Conservation (phyloP, 2,888 invertebrate genomes). For the Latrodectus hesperus region DNA sequence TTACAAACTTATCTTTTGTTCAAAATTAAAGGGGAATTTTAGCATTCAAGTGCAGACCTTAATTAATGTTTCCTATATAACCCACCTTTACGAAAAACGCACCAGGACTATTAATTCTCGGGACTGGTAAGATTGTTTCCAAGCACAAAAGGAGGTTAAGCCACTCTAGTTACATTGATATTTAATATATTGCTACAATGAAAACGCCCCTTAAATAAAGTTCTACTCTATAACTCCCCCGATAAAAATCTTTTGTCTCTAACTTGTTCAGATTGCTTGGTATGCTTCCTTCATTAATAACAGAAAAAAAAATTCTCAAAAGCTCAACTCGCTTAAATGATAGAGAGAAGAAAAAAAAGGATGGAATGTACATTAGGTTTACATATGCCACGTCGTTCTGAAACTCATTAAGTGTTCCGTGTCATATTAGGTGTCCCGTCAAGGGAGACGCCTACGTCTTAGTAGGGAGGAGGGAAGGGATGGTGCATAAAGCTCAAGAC, state of each 20-base stretch:
- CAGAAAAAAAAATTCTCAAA: not conserved
- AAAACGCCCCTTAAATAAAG: not conserved
- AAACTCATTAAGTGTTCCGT: conserved; percentile 2
- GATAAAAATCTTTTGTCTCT: conserved; percentile 1
- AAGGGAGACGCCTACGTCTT: not conserved
- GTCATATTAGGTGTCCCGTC: not conserved
- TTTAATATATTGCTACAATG: not conserved
- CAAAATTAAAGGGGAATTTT: not conserved
- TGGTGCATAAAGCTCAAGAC: not conserved
- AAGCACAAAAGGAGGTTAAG: not conserved
- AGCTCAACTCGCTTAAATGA: no score
- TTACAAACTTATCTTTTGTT: no score
- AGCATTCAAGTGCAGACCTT: not conserved
- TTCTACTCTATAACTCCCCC: not conserved
- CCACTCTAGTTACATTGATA: not conserved
- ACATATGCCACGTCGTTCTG: not conserved
- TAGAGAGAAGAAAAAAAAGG: not conserved
- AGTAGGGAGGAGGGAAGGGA: not conserved
- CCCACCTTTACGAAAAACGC: not conserved
- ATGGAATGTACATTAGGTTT: not conserved
- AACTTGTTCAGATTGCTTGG: not conserved
- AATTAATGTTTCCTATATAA: not conserved
- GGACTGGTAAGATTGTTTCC: not conserved
- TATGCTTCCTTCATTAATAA: not conserved
- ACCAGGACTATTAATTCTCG: not conserved